A percentile compares a stretch with the other conserved stretches of the same genome.
phyloP scores from a whole-genome alignment of 2,888 invertebrate genomes.

The Kryphioiulus occultus region DNA sequence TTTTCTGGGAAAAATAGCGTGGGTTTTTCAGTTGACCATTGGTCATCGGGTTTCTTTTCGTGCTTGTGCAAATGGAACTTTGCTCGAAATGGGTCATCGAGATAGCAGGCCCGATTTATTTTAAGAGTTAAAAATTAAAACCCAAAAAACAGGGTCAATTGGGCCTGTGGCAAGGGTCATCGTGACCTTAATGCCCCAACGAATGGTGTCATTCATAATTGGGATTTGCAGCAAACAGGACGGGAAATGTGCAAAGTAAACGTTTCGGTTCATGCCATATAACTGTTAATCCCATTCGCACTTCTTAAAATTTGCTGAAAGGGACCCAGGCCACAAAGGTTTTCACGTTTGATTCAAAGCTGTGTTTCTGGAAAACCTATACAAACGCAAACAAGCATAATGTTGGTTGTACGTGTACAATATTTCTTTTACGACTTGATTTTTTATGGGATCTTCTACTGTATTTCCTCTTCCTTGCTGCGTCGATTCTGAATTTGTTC shows the following conservation, averaged over 20 bases:
- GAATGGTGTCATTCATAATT: not conserved
- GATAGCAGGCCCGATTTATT: not conserved
- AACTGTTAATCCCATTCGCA: not conserved
- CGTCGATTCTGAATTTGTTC: not conserved
- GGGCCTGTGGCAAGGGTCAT: not conserved
- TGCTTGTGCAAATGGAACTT: too few species aligned
- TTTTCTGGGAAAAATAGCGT: not conserved
- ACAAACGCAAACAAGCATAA: not conserved
- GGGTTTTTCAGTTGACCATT: not conserved
- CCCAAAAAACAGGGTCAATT: not conserved
- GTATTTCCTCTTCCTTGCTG: not conserved
- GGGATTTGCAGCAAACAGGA: not conserved
- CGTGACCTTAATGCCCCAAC: not conserved
- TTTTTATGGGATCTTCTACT: not conserved
- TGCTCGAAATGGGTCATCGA: not conserved
- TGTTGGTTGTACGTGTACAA: not conserved
- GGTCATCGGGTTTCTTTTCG: not conserved
- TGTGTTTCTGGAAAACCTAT: not conserved
- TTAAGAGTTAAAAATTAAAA: not conserved
- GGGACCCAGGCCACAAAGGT: too few species aligned
- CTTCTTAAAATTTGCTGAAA: not conserved
- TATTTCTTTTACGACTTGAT: not conserved
- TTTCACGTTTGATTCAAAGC: too few species aligned
- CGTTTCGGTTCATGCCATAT: not conserved
- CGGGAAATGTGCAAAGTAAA: not conserved